Percentiles rank a stretch among this genome's conserved stretches.
Conservation (phyloP, 1,140 invertebrate species). For the Aethina tumida region DNA sequence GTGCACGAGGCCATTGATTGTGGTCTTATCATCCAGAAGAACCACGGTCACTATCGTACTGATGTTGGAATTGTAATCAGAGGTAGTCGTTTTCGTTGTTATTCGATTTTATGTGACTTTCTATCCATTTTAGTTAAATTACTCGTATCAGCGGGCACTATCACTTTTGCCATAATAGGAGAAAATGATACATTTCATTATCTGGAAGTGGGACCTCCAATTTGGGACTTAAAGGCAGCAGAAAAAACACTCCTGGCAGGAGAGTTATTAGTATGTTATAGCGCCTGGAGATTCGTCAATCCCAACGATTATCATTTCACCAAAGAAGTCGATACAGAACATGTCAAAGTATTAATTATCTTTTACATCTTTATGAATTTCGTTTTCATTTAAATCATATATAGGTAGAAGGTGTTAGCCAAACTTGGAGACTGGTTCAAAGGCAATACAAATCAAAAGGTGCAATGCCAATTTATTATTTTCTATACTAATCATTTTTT, state of each 20-base stretch:
- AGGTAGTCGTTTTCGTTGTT: too few relatives aligned
- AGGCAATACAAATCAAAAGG: too few relatives aligned
- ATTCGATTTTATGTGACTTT: too few relatives aligned
- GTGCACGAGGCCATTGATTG: conserved; percentile 50
- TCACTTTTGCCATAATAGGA: conserved; percentile 47
- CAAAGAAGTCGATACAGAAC: too few relatives aligned
- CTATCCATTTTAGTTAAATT: conserved; percentile 47
- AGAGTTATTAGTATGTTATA: conserved; percentile 41
- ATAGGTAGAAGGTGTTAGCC: too few relatives aligned
- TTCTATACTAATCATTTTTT: too few relatives aligned
- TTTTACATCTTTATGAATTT: too few relatives aligned
- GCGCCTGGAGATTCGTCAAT: conserved; percentile 41
- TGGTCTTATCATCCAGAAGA: conserved; percentile 51
- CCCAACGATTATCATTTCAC: conserved; percentile 30
- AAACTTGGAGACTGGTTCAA: too few relatives aligned
- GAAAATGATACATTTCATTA: conserved; percentile 42
- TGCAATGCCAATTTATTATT: too few relatives aligned
- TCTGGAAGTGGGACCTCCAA: conserved; percentile 48
- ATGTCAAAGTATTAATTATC: too few relatives aligned
- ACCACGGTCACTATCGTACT: conserved; percentile 47
- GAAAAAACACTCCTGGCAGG: conserved; percentile 39
- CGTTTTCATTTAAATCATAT: too few relatives aligned
- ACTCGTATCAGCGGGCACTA: conserved; percentile 50
- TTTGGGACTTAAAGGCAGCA: conserved; percentile 50
- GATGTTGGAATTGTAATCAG: conserved; percentile 47